These are phyloP conservation scores for human DNA, from an alignment of 2,113 vertebrate genomes.

Conservation along the genomic window GRCh38 chr3:30147001-30147500, in stretches of 20 bases:
- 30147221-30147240: slow-evolving; percentile 27
- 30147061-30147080: background rate
- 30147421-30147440: slow-evolving; percentile 27
- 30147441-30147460: background rate
- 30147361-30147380: background rate
- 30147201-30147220: background rate
- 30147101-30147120: background rate
- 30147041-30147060: slow-evolving; percentile 26
- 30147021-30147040: slow-evolving; percentile 19
- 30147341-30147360: background rate
- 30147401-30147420: background rate
- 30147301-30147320: slow-evolving; percentile 34
- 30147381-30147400: slow-evolving; percentile 11
- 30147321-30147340: slow-evolving; percentile 9
- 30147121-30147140: background rate
- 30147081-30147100: background rate
- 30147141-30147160: background rate
- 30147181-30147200: background rate
- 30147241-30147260: slow-evolving; percentile 15
- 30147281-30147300: background rate
- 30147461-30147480: background rate
- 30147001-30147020: slow-evolving; percentile 47
- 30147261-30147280: background rate
- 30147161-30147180: background rate
- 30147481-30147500: background rate